Base-by-base conservation (phyloP, 2,113 vertebrate genomes). In the Nesoenas mayeri region DNA sequence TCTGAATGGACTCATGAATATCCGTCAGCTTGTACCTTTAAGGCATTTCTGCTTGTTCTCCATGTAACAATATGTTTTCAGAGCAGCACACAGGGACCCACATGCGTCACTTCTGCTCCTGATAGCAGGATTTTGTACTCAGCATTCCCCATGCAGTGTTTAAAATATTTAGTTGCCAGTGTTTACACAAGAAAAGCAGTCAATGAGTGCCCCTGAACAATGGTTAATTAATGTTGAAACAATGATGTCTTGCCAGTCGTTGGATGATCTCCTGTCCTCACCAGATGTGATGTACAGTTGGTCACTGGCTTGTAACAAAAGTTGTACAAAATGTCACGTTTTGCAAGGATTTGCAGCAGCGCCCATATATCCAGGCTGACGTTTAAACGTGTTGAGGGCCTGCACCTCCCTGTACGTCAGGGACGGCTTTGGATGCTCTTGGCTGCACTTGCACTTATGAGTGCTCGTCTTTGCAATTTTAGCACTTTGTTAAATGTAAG, bases 401-500 rank as follows among this genome's bases (percentile, higher is more conserved):
- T 40, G 48, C 58, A 44, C 16, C 38, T 85, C 42, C 60, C 36
- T 2, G 62, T 62, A 21, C 31, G 11, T 29, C 31, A 8, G 38
- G 17, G n/a, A 25, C 77, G 22, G 22, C 26, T 62, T 72, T 10
- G 15, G n/a, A 1, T 70, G 56, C 17, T 56, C 38, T 58, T 38
- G 64, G n/a, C 60, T 61, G 42, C 38, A 53, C 31, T 25, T 48
- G 36, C 19, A 7, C 26, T 26, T 7, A 5, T 0, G 2, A 29
- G 44, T 25, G 66, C 50, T 36, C n/a, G 8, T 13, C 34, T 40
- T 11, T 47, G 88, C 50, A 9, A 3, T 16, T 47, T 5, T 5
- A 61, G 12, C 8, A 0, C 25, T n/a, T 8, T 28, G 24, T 65
- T 54, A 28, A 38, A 16, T 14, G 6, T 3, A 1, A 19, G 9